These are phyloP conservation scores for Peucedramus taeniatus DNA, from an alignment of 2,113 vertebrate species.

Conservation along the genomic window DNA sequence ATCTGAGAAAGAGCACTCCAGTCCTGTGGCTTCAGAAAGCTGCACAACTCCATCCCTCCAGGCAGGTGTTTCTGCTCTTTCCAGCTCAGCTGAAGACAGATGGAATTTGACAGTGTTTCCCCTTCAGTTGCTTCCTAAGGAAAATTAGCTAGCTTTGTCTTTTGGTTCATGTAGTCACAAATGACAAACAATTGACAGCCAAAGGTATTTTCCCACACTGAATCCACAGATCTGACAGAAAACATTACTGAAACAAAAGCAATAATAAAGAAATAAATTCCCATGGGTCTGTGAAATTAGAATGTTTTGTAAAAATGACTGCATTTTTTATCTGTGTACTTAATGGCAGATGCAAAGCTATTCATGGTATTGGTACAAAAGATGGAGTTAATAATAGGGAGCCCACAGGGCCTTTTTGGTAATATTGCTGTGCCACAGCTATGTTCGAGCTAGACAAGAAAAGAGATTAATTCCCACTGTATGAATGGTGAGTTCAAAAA, in stretches of 20 bases:
- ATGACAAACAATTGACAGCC: constrained; percentile 35
- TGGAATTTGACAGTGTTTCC: constrained; percentile 41
- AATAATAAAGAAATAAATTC: neutral
- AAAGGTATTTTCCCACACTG: constrained; percentile 3
- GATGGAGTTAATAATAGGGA: neutral
- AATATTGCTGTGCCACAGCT: neutral
- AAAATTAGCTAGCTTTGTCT: constrained; percentile 45
- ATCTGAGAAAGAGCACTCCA: neutral
- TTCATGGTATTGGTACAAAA: neutral
- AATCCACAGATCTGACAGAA: neutral
- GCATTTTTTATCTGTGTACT: neutral
- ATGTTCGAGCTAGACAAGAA: neutral
- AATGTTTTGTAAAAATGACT: neutral
- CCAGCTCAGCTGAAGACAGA: constrained; percentile 27
- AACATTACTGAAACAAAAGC: neutral
- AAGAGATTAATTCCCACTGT: neutral
- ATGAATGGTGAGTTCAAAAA: neutral
- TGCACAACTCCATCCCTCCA: constrained; percentile 1
- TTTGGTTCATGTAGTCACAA: neutral
- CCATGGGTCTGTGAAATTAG: neutral
- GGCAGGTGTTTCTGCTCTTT: constrained; percentile 55
- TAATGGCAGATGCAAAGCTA: constrained; percentile 27
- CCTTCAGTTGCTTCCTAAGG: constrained; percentile 12
- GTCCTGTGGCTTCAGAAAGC: neutral
- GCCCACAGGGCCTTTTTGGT: neutral